Conservation (phyloP, 2,888 invertebrate genomes). For the Sarcophaga caerulescens region DNA sequence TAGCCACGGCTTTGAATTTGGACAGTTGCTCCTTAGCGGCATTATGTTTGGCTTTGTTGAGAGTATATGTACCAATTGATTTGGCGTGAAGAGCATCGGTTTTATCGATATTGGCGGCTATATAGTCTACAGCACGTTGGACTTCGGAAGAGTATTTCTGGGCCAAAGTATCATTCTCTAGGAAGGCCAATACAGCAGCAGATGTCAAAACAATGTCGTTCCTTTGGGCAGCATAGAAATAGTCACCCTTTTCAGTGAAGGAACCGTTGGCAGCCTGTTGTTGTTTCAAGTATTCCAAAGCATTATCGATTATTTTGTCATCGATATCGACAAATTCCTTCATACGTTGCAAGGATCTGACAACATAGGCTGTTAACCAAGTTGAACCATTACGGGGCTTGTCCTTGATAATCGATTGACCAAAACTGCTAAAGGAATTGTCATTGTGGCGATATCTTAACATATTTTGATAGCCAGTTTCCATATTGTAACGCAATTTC, state of each 20-base stretch:
- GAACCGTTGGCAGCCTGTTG: slow-evolving; percentile 88
- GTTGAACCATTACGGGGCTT: slow-evolving; percentile 84
- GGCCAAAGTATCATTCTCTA: slow-evolving; percentile 82
- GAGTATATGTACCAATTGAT: slow-evolving; percentile 88
- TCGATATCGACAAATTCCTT: slow-evolving; percentile 87
- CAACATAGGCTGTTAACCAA: slow-evolving; percentile 92
- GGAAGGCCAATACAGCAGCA: slow-evolving; percentile 87
- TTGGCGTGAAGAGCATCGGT: slow-evolving; percentile 87
- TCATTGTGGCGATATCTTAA: slow-evolving; percentile 91
- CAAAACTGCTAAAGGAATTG: slow-evolving; percentile 95
- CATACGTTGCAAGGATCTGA: slow-evolving; percentile 88
- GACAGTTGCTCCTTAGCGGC: slow-evolving; percentile 82
- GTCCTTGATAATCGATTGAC: slow-evolving; percentile 80
- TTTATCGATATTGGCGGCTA: slow-evolving; percentile 86
- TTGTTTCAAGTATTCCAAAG: slow-evolving; percentile 86
- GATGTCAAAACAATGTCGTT: slow-evolving; percentile 89
- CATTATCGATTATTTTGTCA: slow-evolving; percentile 84
- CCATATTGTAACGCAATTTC: slow-evolving; percentile 84
- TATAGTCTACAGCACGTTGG: slow-evolving; percentile 89
- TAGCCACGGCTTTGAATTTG: slow-evolving; percentile 82
- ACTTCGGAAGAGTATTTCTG: slow-evolving; percentile 84
- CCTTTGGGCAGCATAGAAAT: slow-evolving; percentile 86
- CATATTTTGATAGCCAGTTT: slow-evolving; percentile 94
- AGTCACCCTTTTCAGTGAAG: slow-evolving; percentile 89
- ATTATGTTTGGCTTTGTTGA: slow-evolving; percentile 88